Evolutionary conservation across 2,888 invertebrate genomes (phyloP).

Genomic region (Pterobdella sp.): DNA sequence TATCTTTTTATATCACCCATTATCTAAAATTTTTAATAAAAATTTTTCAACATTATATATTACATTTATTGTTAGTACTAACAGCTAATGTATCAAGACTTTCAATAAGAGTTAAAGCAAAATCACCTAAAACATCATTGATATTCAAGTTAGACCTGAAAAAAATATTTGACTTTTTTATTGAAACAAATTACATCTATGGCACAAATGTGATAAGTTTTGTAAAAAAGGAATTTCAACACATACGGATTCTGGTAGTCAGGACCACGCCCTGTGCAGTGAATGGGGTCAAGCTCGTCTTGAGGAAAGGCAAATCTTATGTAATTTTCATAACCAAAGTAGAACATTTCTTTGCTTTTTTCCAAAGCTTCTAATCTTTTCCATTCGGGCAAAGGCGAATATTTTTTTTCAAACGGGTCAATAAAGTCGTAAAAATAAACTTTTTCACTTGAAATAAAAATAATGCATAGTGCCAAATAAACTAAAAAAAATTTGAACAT

Average conservation of each 20-base stretch:
- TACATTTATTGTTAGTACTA: constrained; percentile 37
- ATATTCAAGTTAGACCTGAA: constrained; percentile 60
- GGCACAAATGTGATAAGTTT: not conserved
- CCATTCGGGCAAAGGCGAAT: constrained; percentile 47
- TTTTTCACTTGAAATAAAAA: constrained; percentile 16
- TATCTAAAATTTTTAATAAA: constrained; percentile 45
- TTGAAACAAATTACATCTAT: not conserved
- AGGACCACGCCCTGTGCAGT: constrained; percentile 59
- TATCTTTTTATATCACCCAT: constrained; percentile 59
- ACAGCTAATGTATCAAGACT: constrained; percentile 58
- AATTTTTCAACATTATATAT: constrained; percentile 7
- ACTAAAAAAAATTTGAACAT: constrained; percentile 14
- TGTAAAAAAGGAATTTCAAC: constrained; percentile 3
- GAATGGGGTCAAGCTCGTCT: constrained; percentile 61
- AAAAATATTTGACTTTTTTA: not conserved
- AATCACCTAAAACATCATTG: constrained; percentile 62
- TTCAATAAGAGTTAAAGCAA: constrained; percentile 59
- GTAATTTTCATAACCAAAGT: constrained; percentile 60
- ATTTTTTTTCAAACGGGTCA: constrained; percentile 41
- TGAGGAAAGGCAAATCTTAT: constrained; percentile 60
- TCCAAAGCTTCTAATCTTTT: constrained; percentile 44
- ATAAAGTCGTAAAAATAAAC: constrained; percentile 31
- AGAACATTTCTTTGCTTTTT: constrained; percentile 56
- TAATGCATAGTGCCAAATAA: constrained; percentile 10
- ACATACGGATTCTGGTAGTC: constrained; percentile 59